Percentiles rank a stretch among this genome's conserved stretches.
Evolutionary conservation across 2,888 invertebrate species (phyloP).

Genomic region (Sesia bembeciformis): DNA sequence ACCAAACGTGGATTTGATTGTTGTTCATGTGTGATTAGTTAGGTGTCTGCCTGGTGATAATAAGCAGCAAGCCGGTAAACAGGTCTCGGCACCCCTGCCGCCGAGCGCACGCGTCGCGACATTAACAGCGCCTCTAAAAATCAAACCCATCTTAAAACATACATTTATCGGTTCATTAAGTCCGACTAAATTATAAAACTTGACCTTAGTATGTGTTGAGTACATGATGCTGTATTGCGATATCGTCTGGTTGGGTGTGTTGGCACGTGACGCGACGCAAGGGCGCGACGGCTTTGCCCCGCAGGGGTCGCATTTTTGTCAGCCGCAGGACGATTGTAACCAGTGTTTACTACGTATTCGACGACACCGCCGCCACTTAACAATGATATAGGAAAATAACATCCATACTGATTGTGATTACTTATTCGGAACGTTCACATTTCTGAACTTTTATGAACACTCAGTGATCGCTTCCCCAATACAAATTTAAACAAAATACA

Average conservation of each 20-base stretch:
- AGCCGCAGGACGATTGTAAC: conserved; percentile 21
- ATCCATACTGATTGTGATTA: no score
- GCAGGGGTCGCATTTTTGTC: conserved; percentile 36
- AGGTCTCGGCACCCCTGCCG: conserved; percentile 13
- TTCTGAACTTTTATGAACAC: no score
- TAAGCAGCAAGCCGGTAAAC: conserved; percentile 42
- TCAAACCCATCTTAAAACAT: no score
- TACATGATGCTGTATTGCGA: no score
- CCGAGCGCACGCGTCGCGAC: conserved; percentile 4
- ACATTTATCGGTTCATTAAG: no score
- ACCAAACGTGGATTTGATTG: conserved; percentile 11
- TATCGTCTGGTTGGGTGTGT: conserved; percentile 7
- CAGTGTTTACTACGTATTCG: conserved; percentile 34
- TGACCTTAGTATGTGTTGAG: no score
- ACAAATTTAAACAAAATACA: no score
- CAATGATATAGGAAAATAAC: conserved; percentile 8
- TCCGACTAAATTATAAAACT: no score
- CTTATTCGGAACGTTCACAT: no score
- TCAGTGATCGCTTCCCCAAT: no score
- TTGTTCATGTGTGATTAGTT: conserved; percentile 15
- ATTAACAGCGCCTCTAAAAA: no score
- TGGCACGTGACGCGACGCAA: conserved; percentile 28
- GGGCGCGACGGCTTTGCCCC: conserved; percentile 17
- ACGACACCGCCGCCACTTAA: conserved; percentile 13
- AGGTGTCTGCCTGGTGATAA: conserved; percentile 48